Conservation (phyloP, 1,140 invertebrate genomes). For the Mizuhopecten yessoensis region DNA sequence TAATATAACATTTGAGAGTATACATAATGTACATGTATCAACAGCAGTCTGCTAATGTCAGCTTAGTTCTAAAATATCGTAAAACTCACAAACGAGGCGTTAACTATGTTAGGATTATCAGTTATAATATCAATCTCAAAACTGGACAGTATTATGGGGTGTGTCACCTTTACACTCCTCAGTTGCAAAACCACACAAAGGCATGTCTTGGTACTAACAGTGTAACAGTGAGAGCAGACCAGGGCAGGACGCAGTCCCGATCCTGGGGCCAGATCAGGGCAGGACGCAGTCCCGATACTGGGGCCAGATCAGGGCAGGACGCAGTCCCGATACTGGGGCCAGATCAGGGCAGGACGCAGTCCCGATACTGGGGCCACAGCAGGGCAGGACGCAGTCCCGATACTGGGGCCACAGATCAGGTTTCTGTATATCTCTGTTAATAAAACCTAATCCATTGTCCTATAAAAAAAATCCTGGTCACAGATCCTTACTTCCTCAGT, state of each 20-base stretch:
- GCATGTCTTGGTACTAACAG: slow-evolving; percentile 10
- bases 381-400: too few relatives aligned
- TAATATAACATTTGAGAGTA: slow-evolving; percentile 26
- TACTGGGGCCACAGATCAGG: too few relatives aligned
- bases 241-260: neutral
- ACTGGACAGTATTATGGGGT: neutral
- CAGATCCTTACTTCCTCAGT: too few relatives aligned
- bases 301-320: neutral
- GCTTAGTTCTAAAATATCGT: neutral
- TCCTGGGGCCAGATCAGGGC: neutral
- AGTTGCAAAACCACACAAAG: slow-evolving; percentile 22
- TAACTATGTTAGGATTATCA: neutral
- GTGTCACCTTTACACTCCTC: neutral
- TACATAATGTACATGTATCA: neutral
- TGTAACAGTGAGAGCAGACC: neutral
- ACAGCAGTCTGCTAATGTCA: neutral
- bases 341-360: neutral
- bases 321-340: neutral
- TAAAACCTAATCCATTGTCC: too few relatives aligned
- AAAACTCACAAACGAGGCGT: slow-evolving; percentile 18
- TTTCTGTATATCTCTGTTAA: too few relatives aligned
- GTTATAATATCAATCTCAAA: slow-evolving; percentile 17
- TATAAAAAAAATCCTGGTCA: too few relatives aligned
- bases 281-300: neutral
- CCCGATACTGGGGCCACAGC: neutral